Percentiles rank a stretch among this genome's conserved stretches.
These are phyloP conservation scores for Neocrepidodera transversa DNA, from an alignment of 2,888 invertebrate genomes.

Conservation along the genomic window DNA sequence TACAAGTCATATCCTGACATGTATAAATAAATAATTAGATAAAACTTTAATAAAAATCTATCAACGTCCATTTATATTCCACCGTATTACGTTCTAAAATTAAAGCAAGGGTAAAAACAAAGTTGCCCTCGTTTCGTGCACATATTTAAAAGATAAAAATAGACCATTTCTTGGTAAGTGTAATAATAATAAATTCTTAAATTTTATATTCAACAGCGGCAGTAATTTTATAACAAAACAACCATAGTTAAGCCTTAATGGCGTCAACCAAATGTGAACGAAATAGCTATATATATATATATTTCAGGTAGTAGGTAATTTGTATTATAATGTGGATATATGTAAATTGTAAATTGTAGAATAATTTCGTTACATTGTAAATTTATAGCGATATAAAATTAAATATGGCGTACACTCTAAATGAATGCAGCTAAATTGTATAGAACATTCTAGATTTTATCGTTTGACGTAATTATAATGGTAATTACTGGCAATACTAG, in stretches of 20 bases:
- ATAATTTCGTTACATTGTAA: slow-evolving; percentile 52
- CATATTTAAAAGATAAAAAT: not conserved
- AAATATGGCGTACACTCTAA: slow-evolving; percentile 45
- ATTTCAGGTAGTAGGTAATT: slow-evolving; percentile 49
- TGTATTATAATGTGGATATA: slow-evolving; percentile 53
- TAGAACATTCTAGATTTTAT: slow-evolving; percentile 39
- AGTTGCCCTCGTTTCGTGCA: slow-evolving; percentile 7
- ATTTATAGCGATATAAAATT: slow-evolving; percentile 52
- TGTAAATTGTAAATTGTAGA: slow-evolving; percentile 48
- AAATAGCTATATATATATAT: slow-evolving; percentile 40
- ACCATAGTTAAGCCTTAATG: slow-evolving; percentile 46
- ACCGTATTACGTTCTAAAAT: too few species aligned
- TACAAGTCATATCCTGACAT: too few species aligned
- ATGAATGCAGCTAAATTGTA: slow-evolving; percentile 36
- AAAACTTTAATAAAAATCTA: too few species aligned
- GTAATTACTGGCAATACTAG: slow-evolving; percentile 34
- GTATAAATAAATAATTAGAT: too few species aligned
- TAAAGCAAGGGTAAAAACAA: too few species aligned
- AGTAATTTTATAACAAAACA: slow-evolving; percentile 45
- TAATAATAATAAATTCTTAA: slow-evolving; percentile 43
- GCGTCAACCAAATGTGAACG: slow-evolving; percentile 48
- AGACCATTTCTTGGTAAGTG: slow-evolving; percentile 27
- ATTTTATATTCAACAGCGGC: slow-evolving; percentile 39
- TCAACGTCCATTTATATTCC: too few species aligned
- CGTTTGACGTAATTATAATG: slow-evolving; percentile 33